Evolutionary conservation across 2,797 vertebrate species (phyloP).

Genomic region (Acanthis flammea): DNA sequence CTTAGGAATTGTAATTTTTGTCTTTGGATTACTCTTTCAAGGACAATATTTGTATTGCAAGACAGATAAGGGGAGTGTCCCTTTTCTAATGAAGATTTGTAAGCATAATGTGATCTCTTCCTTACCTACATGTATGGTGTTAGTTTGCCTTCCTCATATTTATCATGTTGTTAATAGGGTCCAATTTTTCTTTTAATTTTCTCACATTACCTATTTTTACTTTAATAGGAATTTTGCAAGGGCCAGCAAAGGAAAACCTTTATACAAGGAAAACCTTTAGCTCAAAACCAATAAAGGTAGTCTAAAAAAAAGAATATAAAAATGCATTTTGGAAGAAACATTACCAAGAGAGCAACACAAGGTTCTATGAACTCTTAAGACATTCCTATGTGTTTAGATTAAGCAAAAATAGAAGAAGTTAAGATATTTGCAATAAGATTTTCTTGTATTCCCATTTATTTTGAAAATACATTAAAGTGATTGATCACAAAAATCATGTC

Average conservation of each 20-base stretch:
- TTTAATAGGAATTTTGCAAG: background rate
- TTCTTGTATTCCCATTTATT: background rate
- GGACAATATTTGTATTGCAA: background rate
- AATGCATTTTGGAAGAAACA: background rate
- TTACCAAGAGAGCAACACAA: background rate
- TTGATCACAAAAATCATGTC: background rate
- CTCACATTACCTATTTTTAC: background rate
- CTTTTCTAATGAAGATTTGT: background rate
- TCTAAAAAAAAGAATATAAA: background rate
- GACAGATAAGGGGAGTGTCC: background rate
- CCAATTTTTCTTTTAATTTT: background rate
- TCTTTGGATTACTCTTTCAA: background rate
- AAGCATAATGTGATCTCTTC: background rate
- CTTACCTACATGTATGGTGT: background rate
- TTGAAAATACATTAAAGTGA: background rate
- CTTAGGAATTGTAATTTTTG: background rate
- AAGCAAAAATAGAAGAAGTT: background rate
- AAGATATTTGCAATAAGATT: background rate
- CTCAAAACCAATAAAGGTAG: background rate
- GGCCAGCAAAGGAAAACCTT: background rate
- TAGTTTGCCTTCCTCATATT: background rate
- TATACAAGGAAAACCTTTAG: background rate
- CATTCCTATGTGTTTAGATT: background rate
- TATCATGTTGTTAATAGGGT: background rate
- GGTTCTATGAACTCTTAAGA: background rate